Conservation (phyloP, 2,113 vertebrate species). For the Agapornis roseicollis region DNA sequence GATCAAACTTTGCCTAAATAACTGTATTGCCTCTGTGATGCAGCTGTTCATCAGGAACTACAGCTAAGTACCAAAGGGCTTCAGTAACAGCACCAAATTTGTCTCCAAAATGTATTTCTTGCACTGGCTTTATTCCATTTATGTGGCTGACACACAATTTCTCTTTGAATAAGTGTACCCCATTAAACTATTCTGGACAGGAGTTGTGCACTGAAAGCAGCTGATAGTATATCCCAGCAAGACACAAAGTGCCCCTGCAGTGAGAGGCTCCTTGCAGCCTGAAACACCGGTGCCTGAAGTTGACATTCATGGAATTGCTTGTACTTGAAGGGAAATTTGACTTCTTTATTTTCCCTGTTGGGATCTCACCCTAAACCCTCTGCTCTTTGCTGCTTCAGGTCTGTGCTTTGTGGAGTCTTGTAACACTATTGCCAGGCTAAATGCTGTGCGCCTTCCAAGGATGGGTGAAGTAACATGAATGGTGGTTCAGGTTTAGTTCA, state of each 20-base stretch:
- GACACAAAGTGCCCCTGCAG: not conserved
- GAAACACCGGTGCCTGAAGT: not conserved
- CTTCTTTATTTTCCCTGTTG: not conserved
- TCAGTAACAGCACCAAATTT: not conserved
- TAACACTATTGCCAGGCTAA: not conserved
- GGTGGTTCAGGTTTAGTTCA: not conserved
- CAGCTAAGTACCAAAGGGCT: not conserved
- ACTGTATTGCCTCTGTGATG: not conserved
- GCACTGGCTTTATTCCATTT: not conserved
- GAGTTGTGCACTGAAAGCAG: not conserved
- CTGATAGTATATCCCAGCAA: not conserved
- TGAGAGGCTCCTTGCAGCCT: not conserved
- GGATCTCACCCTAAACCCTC: not conserved
- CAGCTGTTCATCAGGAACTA: not conserved
- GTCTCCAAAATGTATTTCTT: conserved; percentile 31
- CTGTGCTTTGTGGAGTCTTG: not conserved
- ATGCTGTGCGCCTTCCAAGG: not conserved
- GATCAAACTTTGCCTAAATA: not conserved
- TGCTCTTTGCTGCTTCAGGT: not conserved
- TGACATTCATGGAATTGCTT: not conserved
- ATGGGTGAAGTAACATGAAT: not conserved
- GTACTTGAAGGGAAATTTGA: not conserved
- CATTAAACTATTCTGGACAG: not conserved
- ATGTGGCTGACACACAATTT: not conserved
- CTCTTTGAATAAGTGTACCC: not conserved